Conservation (phyloP, 2,888 invertebrate genomes). For the Sericinus montela region DNA sequence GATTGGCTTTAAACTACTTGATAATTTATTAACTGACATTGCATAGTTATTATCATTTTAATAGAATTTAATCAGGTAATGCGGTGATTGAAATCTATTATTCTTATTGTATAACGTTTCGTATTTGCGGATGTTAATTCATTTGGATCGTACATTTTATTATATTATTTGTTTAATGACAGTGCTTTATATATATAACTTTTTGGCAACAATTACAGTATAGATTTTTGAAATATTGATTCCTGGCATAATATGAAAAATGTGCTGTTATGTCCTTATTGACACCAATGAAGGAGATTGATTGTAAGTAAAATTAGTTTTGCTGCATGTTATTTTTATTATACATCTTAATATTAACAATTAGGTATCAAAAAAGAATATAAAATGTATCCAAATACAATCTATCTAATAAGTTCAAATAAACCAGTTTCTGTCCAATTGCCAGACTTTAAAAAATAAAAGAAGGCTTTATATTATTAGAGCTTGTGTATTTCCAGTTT, state of each 20-base stretch:
- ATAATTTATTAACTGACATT: conserved; percentile 45
- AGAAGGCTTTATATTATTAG: conserved; percentile 13
- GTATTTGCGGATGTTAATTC: conserved; percentile 6
- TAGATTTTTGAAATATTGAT: neutral
- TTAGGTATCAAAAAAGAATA: no score
- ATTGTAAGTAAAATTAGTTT: conserved; percentile 9
- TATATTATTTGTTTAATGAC: neutral
- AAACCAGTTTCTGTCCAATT: conserved; percentile 6
- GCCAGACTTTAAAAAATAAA: conserved; percentile 14
- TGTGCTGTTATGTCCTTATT: neutral
- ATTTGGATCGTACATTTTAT: neutral
- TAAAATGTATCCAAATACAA: conserved; percentile 1
- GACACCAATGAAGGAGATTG: conserved; percentile 2
- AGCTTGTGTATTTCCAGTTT: conserved; percentile 11
- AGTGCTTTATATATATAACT: neutral
- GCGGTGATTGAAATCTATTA: conserved; percentile 19
- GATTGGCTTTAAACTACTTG: conserved; percentile 67
- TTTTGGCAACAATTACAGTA: neutral
- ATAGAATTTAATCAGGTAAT: conserved; percentile 22
- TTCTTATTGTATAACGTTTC: conserved; percentile 18
- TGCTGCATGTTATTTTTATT: neutral
- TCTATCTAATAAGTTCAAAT: conserved; percentile 15
- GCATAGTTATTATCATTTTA: conserved; percentile 27
- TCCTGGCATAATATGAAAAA: neutral
- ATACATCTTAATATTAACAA: neutral